phyloP scores from a whole-genome alignment of 2,797 vertebrate species.

The Lagocephalus sceleratus region DNA sequence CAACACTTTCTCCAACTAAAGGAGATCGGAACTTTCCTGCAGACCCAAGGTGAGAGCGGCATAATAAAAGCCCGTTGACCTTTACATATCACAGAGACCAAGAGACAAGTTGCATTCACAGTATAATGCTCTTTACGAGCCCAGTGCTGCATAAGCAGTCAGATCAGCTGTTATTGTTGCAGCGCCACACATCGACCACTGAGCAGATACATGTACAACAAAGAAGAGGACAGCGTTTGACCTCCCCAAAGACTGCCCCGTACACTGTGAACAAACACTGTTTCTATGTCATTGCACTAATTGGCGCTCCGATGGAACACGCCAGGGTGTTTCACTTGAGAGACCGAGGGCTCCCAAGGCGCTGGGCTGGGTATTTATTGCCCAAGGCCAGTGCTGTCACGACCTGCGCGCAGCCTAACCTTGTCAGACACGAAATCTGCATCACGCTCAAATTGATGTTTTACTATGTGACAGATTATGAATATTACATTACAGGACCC shows the following conservation, averaged over 20 bases:
- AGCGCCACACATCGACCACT: slow-evolving; percentile 38
- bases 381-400: slow-evolving; percentile 73
- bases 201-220: background rate
- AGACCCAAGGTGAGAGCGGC: slow-evolving; percentile 34
- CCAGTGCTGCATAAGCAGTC: slow-evolving; percentile 3
- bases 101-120: slow-evolving; percentile 2
- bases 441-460: slow-evolving; percentile 89
- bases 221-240: slow-evolving; percentile 35
- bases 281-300: slow-evolving; percentile 74
- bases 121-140: background rate
- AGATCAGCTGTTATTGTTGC: slow-evolving; percentile 28
- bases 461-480: slow-evolving; percentile 90
- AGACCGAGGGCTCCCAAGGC: slow-evolving; percentile 58
- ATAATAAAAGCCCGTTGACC: slow-evolving; percentile 18
- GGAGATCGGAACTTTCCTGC: slow-evolving; percentile 35
- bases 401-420: slow-evolving; percentile 82
- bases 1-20: slow-evolving; percentile 26
- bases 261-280: slow-evolving; percentile 36
- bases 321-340: slow-evolving; percentile 65
- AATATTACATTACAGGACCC: slow-evolving; percentile 95
- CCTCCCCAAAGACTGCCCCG: slow-evolving; percentile 39
- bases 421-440: slow-evolving; percentile 86
- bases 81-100: slow-evolving; percentile 11
- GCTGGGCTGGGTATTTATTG: slow-evolving; percentile 64
- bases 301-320: slow-evolving; percentile 61